Evolutionary conservation across 2,797 vertebrate species (phyloP).

Genomic region (Chaenodraco wilsoni): DNA sequence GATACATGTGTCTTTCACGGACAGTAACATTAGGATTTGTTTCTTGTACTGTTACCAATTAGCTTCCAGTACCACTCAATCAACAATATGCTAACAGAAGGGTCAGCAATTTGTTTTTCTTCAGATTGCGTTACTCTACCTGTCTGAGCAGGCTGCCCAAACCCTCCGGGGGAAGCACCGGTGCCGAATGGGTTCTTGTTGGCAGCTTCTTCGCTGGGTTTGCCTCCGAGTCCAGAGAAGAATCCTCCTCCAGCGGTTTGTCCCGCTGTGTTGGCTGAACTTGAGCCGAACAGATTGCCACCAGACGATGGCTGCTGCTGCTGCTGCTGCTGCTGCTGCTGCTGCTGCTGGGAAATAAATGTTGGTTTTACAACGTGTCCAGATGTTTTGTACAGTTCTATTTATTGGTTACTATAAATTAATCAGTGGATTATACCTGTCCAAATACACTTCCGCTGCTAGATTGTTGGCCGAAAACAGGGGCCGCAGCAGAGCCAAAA

Average conservation of each 20-base stretch:
- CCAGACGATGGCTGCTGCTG: conserved; percentile 81
- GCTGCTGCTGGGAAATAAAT: conserved; percentile 64
- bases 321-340: conserved; percentile 70
- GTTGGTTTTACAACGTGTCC: background rate
- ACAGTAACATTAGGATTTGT: background rate
- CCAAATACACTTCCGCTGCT: conserved; percentile 87
- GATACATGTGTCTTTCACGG: background rate
- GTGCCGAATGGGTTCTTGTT: conserved; percentile 96
- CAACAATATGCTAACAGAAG: background rate
- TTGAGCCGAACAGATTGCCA: conserved; percentile 87
- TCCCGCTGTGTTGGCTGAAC: conserved; percentile 67
- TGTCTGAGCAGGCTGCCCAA: conserved; percentile 83
- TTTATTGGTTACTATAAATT: background rate
- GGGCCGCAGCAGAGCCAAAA: conserved; percentile 85
- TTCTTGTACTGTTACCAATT: background rate
- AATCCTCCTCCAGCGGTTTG: conserved; percentile 85
- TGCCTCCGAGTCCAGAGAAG: conserved; percentile 96
- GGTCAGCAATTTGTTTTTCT: background rate
- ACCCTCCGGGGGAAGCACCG: conserved; percentile 81
- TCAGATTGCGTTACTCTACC: conserved; percentile 57
- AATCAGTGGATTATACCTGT: conserved; percentile 83
- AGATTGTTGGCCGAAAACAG: conserved; percentile 90
- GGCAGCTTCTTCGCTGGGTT: conserved; percentile 95
- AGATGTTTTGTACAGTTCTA: background rate
- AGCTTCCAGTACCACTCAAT: background rate